Base-by-base conservation (phyloP, 2,113 vertebrate genomes). In the Rhinolophus ferrumequinum region DNA sequence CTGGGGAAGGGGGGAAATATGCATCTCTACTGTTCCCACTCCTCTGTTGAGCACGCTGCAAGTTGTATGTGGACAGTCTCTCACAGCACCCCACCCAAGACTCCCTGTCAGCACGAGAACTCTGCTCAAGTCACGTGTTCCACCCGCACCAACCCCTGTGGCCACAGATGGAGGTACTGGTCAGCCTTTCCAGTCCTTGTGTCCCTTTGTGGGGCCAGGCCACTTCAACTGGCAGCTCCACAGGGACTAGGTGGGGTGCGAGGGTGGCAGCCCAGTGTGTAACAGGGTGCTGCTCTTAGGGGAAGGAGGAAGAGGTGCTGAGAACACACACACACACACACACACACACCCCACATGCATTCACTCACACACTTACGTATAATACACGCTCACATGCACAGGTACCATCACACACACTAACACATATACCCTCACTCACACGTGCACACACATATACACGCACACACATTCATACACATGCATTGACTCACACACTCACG, bases 81-180 rank as follows among this genome's bases (percentile, higher is more conserved):
- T 62, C 5, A 12, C 44, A 44, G 12, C 9, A 2, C 9, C 41
- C 69, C 56, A 15, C 2, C 1, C 8, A 38, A 66, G 30, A 47
- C 50, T 58, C 38, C 60, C 4, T 1, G 6, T 35, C 60, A 35
- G 35, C 13, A 7, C 56, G 18, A 13, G n/a, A 22, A 15, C 52
- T 21, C 21, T 8, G 4, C 35, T 50, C 33, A 8, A 10, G 52
- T 22, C 72, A n/a, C n/a, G 2, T 14, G 33, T n/a, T 38, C 21
- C 21, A 38, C 24, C 52, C 2, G 19, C 54, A n/a, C 14, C n/a
- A n/a, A 7, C 15, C 44, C 2, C 0, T 35, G 22, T 4, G 19
- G 19, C 22, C n/a, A 70, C 24, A 0, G 2, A 38, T 6, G 13
- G 41, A 33, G 52, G 3, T 21, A 18, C 24, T 24, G 33, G n/a